Conservation (phyloP, 1,140 invertebrate genomes). For the Nylanderia fulva region DNA sequence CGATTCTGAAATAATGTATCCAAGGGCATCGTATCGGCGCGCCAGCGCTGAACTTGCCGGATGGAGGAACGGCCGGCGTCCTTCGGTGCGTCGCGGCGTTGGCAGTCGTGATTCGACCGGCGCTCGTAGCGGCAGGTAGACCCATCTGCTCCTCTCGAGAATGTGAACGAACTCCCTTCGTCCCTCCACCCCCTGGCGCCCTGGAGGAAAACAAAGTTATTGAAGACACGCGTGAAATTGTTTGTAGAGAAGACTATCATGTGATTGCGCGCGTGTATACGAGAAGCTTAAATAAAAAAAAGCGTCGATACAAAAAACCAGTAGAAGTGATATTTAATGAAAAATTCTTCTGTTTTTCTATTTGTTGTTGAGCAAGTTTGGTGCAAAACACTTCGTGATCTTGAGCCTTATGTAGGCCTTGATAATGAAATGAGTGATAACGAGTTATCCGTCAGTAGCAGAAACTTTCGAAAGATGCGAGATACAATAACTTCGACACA, state of each 20-base stretch:
- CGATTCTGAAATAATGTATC: no score
- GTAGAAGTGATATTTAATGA: not conserved
- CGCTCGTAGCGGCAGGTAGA: conserved; percentile 38
- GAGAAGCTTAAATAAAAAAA: not conserved
- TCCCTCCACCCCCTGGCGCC: no score
- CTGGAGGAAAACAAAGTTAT: conserved; percentile 21
- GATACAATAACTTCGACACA: not conserved
- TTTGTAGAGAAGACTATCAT: not conserved
- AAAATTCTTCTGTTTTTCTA: not conserved
- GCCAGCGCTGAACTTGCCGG: conserved; percentile 36
- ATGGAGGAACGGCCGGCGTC: conserved; percentile 48
- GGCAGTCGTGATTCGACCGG: conserved; percentile 69
- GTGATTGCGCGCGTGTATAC: not conserved
- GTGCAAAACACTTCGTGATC: not conserved
- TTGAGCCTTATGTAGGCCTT: not conserved
- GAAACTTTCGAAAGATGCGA: not conserved
- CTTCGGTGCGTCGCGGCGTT: conserved; percentile 41
- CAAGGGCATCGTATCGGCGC: not conserved
- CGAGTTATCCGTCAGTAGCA: not conserved
- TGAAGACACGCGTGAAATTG: not conserved
- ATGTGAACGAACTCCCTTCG: not conserved
- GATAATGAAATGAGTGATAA: conserved; percentile 27
- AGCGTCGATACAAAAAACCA: not conserved
- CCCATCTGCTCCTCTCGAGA: not conserved
- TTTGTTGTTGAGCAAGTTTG: not conserved